Evolutionary conservation across 2,888 invertebrate species (phyloP).

Genomic region (Dicyrtoma fusca): DNA sequence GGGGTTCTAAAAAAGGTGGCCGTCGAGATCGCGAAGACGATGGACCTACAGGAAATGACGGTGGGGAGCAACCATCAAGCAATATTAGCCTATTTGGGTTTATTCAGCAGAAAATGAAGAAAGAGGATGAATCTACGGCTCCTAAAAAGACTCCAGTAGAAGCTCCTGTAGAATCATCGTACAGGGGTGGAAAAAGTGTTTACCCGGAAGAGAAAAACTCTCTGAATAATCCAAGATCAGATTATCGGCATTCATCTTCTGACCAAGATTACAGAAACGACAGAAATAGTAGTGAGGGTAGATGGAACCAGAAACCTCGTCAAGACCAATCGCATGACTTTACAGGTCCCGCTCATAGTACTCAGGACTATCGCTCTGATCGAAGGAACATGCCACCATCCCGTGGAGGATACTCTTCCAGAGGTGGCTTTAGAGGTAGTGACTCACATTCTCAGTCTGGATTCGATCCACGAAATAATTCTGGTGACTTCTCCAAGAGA

Average conservation of each 20-base stretch:
- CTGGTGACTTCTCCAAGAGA: neutral
- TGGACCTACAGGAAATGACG: slow-evolving; percentile 49
- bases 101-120: slow-evolving; percentile 49
- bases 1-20: slow-evolving; percentile 13
- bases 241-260: neutral
- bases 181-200: neutral
- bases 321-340: slow-evolving; percentile 7
- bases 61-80: slow-evolving; percentile 47
- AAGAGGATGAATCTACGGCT: slow-evolving; percentile 27
- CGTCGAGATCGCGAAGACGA: slow-evolving; percentile 50
- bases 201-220: neutral
- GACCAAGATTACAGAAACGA: slow-evolving; percentile 28
- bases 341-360: neutral
- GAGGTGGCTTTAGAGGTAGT: slow-evolving; percentile 8
- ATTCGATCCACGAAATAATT: neutral
- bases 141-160: slow-evolving; percentile 15
- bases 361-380: neutral
- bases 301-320: slow-evolving; percentile 7
- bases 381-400: slow-evolving; percentile 2
- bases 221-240: neutral
- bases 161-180: neutral
- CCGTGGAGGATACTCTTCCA: neutral
- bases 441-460: neutral
- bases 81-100: slow-evolving; percentile 54
- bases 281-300: slow-evolving; percentile 5